Base-by-base conservation (phyloP, 2,113 vertebrate genomes). In the Crypturellus undulatus region DNA sequence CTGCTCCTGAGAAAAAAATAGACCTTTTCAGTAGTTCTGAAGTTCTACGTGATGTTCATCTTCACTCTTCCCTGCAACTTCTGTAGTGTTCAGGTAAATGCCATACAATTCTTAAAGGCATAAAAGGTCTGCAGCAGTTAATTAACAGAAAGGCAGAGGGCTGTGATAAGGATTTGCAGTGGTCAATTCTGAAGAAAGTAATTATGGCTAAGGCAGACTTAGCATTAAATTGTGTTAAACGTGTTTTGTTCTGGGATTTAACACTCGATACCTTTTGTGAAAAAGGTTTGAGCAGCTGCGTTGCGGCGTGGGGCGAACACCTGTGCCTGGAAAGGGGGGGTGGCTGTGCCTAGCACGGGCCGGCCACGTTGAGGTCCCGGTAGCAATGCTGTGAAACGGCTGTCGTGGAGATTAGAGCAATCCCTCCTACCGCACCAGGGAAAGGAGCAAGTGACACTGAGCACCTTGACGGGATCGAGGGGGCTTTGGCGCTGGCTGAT, bases 201-300 rank as follows among this genome's bases (percentile, higher is more conserved):
- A 92, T 95, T 91, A 96, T 80, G 49, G 93, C 88, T 95, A 95
- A 90, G 90, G 64, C 68, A 89, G 94, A 51, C 36, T 95, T 94
- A 69, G 64, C 89, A 88, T 49, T 95, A 95, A 93, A 38, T n/a
- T 3, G 2, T 64, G 36, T 40, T 93, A 95, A 96, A 82, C 80
- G 65, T 93, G 42, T 84, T 90, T 90, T 95, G 52, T 67, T 83
- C 89, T 90, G 84, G 92, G 94, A 89, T 52, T 95, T 84, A 62
- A 49, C 26, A 42, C 34, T 82, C 79, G 5, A 26, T 87, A 73
- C 63, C 26, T 96, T 91, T 90, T 87, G n/a, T 90, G 71, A 24
- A 32, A 65, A 89, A 79, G 81, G 45, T 83, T 75, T n/a, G 60
- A 71, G 60, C 20, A 20, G 5, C 20, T 25, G 11, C 58, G 25